A percentile compares a stretch with the other conserved stretches of the same genome.
These are phyloP conservation scores for Abramis brama DNA, from an alignment of 2,113 vertebrate species.

Conservation along the genomic window DNA sequence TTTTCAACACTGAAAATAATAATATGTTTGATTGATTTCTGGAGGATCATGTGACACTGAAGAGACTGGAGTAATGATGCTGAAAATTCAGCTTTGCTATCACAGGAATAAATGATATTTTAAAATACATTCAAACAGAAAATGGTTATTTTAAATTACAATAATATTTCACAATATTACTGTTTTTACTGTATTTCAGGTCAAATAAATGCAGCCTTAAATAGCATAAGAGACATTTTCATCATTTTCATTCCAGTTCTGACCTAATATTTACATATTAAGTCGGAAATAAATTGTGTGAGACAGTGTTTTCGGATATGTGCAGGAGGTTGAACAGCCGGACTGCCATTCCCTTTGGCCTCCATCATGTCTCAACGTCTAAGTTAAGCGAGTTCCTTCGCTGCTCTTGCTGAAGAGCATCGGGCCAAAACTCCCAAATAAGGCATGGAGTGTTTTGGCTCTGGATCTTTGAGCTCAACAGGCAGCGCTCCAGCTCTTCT, in stretches of 20 bases:
- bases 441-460: slow-evolving; percentile 75
- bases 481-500: slow-evolving; percentile 61
- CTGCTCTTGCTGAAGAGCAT: slow-evolving; percentile 77
- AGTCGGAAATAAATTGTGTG: background rate
- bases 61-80: background rate
- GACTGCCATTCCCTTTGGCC: slow-evolving; percentile 64
- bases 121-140: background rate
- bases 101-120: background rate
- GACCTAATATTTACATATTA: background rate
- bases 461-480: slow-evolving; percentile 83
- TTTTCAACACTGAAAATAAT: background rate
- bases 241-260: background rate
- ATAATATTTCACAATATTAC: background rate
- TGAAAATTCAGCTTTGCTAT: background rate
- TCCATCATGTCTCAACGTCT: slow-evolving; percentile 64
- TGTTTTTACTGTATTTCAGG: background rate
- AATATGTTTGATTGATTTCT: background rate
- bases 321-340: slow-evolving; percentile 43
- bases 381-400: slow-evolving; percentile 74
- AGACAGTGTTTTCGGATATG: slow-evolving; percentile 19
- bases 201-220: background rate
- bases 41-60: background rate
- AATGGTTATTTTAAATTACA: background rate
- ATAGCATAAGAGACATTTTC: background rate
- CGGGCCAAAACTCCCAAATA: slow-evolving; percentile 80